These are phyloP conservation scores for Noctua fimbriata DNA, from an alignment of 2,888 invertebrate genomes.

Conservation along the genomic window DNA sequence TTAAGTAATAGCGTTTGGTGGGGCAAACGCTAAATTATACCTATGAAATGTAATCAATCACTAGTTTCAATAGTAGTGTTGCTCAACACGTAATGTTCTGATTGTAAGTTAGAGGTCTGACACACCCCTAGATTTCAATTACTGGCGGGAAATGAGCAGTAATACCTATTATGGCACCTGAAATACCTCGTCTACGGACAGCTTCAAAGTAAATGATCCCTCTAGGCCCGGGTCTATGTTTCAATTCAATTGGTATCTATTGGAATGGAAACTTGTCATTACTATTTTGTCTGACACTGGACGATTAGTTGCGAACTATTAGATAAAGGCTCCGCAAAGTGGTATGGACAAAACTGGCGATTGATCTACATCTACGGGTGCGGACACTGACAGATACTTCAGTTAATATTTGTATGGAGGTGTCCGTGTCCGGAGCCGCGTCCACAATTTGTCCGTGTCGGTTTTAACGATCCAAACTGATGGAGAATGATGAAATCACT, in stretches of 20 bases:
- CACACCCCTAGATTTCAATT: slow-evolving; percentile 83
- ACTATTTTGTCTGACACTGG: neutral
- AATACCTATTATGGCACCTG: slow-evolving; percentile 80
- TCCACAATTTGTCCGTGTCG: neutral
- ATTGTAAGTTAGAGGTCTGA: slow-evolving; percentile 54
- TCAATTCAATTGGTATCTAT: slow-evolving; percentile 4
- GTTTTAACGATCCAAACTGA: neutral
- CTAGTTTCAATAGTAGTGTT: slow-evolving; percentile 66
- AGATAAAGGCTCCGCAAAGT: neutral
- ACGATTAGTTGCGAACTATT: neutral
- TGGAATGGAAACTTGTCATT: neutral
- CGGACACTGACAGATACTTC: neutral
- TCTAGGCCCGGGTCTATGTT: neutral
- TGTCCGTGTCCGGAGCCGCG: neutral
- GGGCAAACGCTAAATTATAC: slow-evolving; percentile 29
- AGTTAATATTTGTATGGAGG: neutral
- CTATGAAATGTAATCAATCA: slow-evolving; percentile 70
- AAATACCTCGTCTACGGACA: slow-evolving; percentile 67
- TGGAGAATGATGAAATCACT: neutral
- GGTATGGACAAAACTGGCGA: neutral
- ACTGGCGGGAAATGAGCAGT: slow-evolving; percentile 83
- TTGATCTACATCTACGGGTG: neutral
- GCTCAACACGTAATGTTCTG: slow-evolving; percentile 64
- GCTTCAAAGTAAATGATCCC: slow-evolving; percentile 9
- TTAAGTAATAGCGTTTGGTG: slow-evolving; percentile 52